A percentile compares a stretch with the other conserved stretches of the same genome.
phyloP scores from a whole-genome alignment of 1,140 invertebrate species.

The Caerostris extrusa region DNA sequence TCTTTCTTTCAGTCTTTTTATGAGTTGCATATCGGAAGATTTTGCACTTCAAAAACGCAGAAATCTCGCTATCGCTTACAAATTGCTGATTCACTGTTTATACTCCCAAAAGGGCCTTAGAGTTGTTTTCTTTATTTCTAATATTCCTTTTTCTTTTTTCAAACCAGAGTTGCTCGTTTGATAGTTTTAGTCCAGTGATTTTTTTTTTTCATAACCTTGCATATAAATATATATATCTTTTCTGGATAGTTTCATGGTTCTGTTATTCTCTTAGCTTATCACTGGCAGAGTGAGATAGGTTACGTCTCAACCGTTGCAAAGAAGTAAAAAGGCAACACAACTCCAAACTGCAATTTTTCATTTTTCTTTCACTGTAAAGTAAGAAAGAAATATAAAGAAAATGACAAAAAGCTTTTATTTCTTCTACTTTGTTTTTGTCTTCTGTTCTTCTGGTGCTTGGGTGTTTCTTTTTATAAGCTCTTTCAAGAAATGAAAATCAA shows the following conservation, averaged over 20 bases:
- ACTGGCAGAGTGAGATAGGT: neutral
- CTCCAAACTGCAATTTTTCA: constrained; percentile 29
- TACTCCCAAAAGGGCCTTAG: constrained; percentile 42
- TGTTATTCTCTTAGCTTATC: constrained; percentile 32
- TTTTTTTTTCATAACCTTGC: constrained; percentile 50
- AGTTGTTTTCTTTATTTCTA: constrained; percentile 13
- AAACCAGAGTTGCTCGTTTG: constrained; percentile 42
- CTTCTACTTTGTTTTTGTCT: constrained; percentile 7
- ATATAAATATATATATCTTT: constrained; percentile 10
- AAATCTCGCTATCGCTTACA: constrained; percentile 34
- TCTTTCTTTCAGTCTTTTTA: neutral
- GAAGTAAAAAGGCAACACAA: constrained; percentile 43
- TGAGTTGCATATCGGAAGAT: constrained; percentile 3
- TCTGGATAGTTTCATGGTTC: constrained; percentile 12
- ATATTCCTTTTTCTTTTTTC: constrained; percentile 2
- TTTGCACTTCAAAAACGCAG: constrained; percentile 38
- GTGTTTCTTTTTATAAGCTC: constrained; percentile 23
- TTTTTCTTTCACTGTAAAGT: neutral
- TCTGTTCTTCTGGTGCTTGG: constrained; percentile 13
- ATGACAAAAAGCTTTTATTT: neutral
- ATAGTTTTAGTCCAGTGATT: constrained; percentile 60
- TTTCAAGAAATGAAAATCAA: constrained; percentile 48
- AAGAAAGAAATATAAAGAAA: neutral
- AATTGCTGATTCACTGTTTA: constrained; percentile 65
- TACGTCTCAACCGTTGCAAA: constrained; percentile 34